Evolutionary conservation across 2,888 invertebrate species (phyloP), one percentile per base, ranked within the genome.

Genomic region (Mamestra brassicae): DNA sequence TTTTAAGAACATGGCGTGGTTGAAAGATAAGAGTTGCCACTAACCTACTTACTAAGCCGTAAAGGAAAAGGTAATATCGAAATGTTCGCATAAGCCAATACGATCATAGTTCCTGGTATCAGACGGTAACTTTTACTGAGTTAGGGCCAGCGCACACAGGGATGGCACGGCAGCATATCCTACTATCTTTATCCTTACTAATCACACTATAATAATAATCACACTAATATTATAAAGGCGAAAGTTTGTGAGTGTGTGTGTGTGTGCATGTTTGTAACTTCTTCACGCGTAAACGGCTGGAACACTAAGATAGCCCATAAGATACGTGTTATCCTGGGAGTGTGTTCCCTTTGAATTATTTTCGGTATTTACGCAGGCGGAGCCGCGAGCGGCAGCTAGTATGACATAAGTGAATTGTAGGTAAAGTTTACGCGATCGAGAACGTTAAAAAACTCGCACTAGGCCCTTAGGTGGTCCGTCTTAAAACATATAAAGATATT

Each of bases 21-120:
- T 38, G 34, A 58, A 78, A 38, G 50, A 45, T 54, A 34, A 38
- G 13, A 17, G 38, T 60, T n/a, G 17, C 42, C 13, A 45, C 36
- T 61, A 42, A 62, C 71, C 54, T 71, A 60, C 57, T 63, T 38
- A 55, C 55, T 57, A 57, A 68, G 15, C 57, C 55, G n/a, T 76
- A 68, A 67, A 63, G 58, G 60, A 58, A 76, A 77, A 69, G 38
- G 42, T 58, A 58, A 54, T 81, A 61, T 76, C 52, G 76, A 52
- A 34, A 68, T 60, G 52, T 66, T 80, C 15, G 26, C 26, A 57
- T 78, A 75, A 64, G 50, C 42, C 38, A 50, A 64, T 26, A 42
- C 13, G 64, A 72, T 79, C 58, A 42, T 6, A 52, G 38, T 68
- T 64, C 17, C 38, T 36, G 11, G 58, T 67, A 77, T 55, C 10